Evolutionary conservation across 2,797 vertebrate species (phyloP).

Genomic region (Pseudochromis fuscus): DNA sequence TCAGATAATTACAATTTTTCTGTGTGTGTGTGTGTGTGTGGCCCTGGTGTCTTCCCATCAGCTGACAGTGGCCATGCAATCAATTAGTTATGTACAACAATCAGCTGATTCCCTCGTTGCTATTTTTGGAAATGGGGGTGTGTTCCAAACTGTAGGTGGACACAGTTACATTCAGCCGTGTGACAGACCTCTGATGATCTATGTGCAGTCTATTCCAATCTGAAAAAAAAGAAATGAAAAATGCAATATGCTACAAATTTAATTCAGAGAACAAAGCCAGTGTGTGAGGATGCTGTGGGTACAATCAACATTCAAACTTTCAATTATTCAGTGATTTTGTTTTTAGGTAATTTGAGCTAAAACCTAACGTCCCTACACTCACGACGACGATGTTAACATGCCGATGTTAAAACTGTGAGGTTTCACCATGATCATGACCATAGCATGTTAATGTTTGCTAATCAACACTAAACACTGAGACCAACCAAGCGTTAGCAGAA

Average conservation of each 20-base stretch:
- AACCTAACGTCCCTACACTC: not conserved
- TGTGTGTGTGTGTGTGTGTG: conserved; percentile 24
- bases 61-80: conserved; percentile 52
- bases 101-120: conserved; percentile 49
- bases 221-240: not conserved
- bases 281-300: too few species aligned
- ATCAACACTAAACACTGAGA: too few species aligned
- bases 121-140: conserved; percentile 41
- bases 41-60: conserved; percentile 41
- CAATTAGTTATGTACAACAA: conserved; percentile 43
- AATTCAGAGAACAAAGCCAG: too few species aligned
- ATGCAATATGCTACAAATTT: too few species aligned
- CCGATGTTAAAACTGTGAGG: too few species aligned
- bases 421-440: too few species aligned
- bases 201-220: not conserved
- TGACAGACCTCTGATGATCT: not conserved
- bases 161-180: not conserved
- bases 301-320: too few species aligned
- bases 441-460: too few species aligned
- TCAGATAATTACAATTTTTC: conserved; percentile 55
- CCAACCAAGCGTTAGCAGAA: too few species aligned
- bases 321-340: too few species aligned
- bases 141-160: conserved; percentile 7
- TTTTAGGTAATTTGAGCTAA: not conserved
- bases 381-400: too few species aligned